Evolutionary conservation across 64 coral and sea anemone species (phyloP), one percentile per base, ranked within the genome.

Genomic region (Acropora yongei): DNA sequence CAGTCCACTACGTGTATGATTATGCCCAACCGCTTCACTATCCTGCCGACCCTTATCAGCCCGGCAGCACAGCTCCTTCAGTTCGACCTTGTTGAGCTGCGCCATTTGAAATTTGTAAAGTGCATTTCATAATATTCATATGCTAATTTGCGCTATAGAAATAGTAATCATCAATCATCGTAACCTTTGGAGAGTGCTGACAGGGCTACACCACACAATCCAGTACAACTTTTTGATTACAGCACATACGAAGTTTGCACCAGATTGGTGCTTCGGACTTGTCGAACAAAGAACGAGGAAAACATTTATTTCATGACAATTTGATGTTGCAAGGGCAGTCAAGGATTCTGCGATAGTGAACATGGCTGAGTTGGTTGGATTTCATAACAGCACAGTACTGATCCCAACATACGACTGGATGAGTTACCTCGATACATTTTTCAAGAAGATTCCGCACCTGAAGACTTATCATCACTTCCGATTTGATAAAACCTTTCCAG

Each of bases 391-490:
- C 41, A 79, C 88, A 67, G 88, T 89, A 42, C 75, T 78, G 43
- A 57, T 89, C 75, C 74, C 74, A 66, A 60, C 53, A 12, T 79
- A 89, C 67, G 88, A 89, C 49, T 89, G 88, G 88, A 89, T 57
- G 41, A 78, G 48, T 4, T 79, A 79, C 57, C 72, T 89, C 57
- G 88, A 57, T 1, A 11, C 44, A 16, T 82, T 53, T 83, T 83
- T 91, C 61, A 74, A 91, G 45, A 45, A 49, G 40, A 78, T 88
- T 13, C 84, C 86, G n/a, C 42, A 44, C 6, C 51, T 76, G 16
- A 43, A 43, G 75, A 53, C 50, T 53, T 53, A 53, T 53, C 50
- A 53, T 53, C 50, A 53, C 50, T 53, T 53, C 50, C 50, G 50
- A 53, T 53, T 53, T 53, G 50, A 53, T 53, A 53, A 53, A 53